These are phyloP conservation scores for Tachycineta bicolor DNA, from an alignment of 2,113 vertebrate species.

Conservation along the genomic window DNA sequence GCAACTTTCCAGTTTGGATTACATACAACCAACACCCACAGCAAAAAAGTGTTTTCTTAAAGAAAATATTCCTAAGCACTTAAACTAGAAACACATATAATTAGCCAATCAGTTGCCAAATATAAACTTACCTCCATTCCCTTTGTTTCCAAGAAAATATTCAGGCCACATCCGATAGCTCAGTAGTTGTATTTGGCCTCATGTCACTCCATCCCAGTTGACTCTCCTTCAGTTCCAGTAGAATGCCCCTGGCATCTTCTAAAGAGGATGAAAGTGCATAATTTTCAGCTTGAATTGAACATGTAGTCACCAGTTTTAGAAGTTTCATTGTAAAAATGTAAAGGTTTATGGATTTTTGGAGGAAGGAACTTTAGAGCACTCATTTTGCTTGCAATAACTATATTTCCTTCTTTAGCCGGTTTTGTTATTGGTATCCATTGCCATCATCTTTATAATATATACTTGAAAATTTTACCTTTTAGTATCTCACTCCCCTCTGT, in stretches of 20 bases:
- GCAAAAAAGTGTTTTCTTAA: not conserved
- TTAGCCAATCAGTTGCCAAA: not conserved
- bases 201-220: not conserved
- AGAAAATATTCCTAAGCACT: not conserved
- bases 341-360: not conserved
- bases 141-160: not conserved
- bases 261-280: not conserved
- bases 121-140: not conserved
- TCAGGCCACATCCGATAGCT: not conserved
- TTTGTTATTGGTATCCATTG: not conserved
- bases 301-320: not conserved
- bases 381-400: not conserved
- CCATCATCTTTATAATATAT: not conserved
- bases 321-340: not conserved
- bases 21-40: not conserved
- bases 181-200: not conserved
- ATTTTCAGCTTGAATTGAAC: not conserved
- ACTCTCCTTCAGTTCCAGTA: not conserved
- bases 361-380: not conserved
- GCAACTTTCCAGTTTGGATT: not conserved
- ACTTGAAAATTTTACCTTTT: not conserved
- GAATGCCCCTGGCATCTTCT: not conserved
- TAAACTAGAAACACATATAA: not conserved
- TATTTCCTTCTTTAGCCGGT: not conserved
- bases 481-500: accelerated